Evolutionary conservation across 2,113 vertebrate genomes (phyloP).

Genomic region (Lethenteron camtschaticum): DNA sequence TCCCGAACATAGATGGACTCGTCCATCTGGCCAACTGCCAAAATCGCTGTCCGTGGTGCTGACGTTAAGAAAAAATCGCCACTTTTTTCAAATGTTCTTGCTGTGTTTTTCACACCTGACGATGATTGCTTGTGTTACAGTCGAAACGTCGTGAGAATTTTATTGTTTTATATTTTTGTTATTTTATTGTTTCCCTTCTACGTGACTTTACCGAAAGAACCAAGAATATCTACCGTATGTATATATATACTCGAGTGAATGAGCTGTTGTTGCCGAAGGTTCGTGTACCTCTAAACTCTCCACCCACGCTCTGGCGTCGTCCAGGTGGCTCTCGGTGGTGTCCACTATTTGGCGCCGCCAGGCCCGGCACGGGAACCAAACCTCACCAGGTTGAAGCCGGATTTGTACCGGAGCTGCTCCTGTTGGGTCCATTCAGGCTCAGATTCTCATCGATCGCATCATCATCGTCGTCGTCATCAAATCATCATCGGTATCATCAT

Average conservation of each 20-base stretch:
- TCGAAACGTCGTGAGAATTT: background rate
- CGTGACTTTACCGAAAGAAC: too few species aligned
- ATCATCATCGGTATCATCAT: too few species aligned
- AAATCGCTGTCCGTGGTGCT: too few species aligned
- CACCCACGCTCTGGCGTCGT: slow-evolving; percentile 32
- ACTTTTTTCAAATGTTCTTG: background rate
- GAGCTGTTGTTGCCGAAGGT: background rate
- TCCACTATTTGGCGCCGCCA: slow-evolving; percentile 33
- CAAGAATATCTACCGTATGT: background rate
- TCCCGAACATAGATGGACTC: too few species aligned
- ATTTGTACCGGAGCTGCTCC: slow-evolving; percentile 38
- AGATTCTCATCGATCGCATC: too few species aligned
- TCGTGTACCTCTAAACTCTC: slow-evolving; percentile 31
- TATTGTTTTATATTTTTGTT: too few species aligned
- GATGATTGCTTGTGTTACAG: background rate
- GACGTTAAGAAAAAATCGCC: too few species aligned
- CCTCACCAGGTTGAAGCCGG: slow-evolving; percentile 39
- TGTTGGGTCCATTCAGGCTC: slow-evolving; percentile 17
- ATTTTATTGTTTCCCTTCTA: too few species aligned
- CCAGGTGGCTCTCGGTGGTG: slow-evolving; percentile 29
- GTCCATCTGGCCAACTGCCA: too few species aligned
- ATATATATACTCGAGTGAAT: background rate
- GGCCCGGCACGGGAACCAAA: slow-evolving; percentile 28
- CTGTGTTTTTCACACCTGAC: slow-evolving; percentile 7
- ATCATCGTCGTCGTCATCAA: too few species aligned